Evolutionary conservation across 2,888 invertebrate species (phyloP).

Genomic region (Pycnomerus fuliginosus): DNA sequence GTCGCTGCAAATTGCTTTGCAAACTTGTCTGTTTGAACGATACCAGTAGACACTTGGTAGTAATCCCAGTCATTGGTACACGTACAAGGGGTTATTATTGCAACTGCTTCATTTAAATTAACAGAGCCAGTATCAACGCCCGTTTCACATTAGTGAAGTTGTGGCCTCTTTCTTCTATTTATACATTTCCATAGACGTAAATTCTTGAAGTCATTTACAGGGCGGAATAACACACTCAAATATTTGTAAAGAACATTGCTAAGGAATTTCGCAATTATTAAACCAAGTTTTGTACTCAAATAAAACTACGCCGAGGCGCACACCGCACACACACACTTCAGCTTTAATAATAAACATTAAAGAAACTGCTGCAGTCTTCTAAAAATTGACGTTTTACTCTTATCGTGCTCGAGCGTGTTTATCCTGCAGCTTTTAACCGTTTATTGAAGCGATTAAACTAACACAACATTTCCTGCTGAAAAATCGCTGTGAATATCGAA

Average conservation of each 20-base stretch:
- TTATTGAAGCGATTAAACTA: slow-evolving; percentile 14
- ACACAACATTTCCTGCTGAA: slow-evolving; percentile 14
- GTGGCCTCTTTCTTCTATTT: slow-evolving; percentile 5
- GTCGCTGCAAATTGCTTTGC: slow-evolving; percentile 20
- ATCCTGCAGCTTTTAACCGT: slow-evolving; percentile 19
- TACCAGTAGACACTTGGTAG: slow-evolving; percentile 20
- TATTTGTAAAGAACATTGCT: no score
- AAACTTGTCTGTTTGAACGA: slow-evolving; percentile 12
- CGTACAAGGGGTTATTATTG: slow-evolving; percentile 29
- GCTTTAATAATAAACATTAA: no score
- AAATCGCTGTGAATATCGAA: slow-evolving; percentile 7
- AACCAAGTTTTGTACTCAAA: no score
- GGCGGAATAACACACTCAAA: no score
- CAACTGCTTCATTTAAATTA: slow-evolving; percentile 32
- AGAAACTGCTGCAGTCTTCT: no score
- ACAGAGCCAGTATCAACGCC: slow-evolving; percentile 20
- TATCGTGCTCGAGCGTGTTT: slow-evolving; percentile 20
- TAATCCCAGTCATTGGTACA: slow-evolving; percentile 29
- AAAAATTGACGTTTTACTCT: slow-evolving; percentile 15
- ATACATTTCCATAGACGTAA: no score
- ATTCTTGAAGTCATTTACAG: no score
- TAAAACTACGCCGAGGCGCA: no score
- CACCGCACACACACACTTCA: no score
- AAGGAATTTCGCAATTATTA: no score
- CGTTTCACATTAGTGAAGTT: slow-evolving; percentile 12